These are phyloP conservation scores for Philantomba maxwellii DNA, from an alignment of 2,113 vertebrate species.

Conservation along the genomic window DNA sequence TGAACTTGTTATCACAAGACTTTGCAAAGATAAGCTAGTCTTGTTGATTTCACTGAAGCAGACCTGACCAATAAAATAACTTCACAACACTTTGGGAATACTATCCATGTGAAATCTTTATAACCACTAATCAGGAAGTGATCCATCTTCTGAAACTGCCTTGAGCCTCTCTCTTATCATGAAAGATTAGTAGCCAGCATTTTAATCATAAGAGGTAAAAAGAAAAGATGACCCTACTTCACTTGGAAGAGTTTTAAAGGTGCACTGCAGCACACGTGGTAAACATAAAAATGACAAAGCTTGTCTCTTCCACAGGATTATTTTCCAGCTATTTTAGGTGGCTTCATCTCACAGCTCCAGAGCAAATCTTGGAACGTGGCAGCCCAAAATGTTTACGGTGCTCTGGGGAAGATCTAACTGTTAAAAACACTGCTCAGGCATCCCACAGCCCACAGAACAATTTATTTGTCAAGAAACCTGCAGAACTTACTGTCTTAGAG, in stretches of 20 bases:
- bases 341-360: not conserved
- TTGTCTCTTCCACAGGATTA: not conserved
- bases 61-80: not conserved
- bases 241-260: not conserved
- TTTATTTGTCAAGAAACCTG: not conserved
- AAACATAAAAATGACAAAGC: not conserved
- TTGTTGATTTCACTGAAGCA: slow-evolving; percentile 2
- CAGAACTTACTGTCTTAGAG: not conserved
- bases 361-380: not conserved
- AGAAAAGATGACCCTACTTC: not conserved
- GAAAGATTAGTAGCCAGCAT: not conserved
- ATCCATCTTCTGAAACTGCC: not conserved
- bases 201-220: not conserved
- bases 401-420: not conserved
- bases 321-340: not conserved
- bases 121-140: not conserved
- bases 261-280: not conserved
- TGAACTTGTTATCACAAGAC: slow-evolving; percentile 37
- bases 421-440: not conserved
- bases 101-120: not conserved
- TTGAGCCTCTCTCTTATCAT: not conserved
- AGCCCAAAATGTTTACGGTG: not conserved
- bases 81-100: not conserved
- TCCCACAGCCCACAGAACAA: not conserved
- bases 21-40: slow-evolving; percentile 36